Percentiles rank a stretch among this genome's conserved stretches.
These are phyloP conservation scores for Sepiola atlantica DNA, from an alignment of 2,888 invertebrate species.

Conservation along the genomic window DNA sequence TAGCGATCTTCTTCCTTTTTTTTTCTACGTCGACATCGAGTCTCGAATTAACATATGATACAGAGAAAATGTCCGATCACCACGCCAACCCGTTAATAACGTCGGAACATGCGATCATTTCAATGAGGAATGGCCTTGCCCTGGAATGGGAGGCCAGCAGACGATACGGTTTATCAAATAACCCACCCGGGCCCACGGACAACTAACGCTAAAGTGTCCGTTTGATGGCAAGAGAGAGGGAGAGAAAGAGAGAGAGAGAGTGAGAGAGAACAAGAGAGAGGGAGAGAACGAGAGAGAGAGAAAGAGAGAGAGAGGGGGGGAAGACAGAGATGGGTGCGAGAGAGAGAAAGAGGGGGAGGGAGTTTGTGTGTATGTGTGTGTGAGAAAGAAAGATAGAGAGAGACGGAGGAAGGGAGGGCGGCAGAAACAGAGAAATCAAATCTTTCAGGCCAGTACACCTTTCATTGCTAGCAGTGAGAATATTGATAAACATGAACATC, in stretches of 20 bases:
- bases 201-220: neutral
- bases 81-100: conserved; percentile 16
- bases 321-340: no score
- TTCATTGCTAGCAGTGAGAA: neutral
- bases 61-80: neutral
- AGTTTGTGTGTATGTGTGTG: no score
- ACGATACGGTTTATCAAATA: conserved; percentile 7
- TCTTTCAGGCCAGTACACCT: conserved; percentile 8
- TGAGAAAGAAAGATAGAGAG: no score
- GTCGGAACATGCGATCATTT: conserved; percentile 16
- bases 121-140: conserved; percentile 22
- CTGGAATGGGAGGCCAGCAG: neutral
- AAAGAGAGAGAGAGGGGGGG: no score
- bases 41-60: conserved; percentile 20
- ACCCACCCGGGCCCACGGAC: neutral
- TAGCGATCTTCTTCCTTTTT: neutral
- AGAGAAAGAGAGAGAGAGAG: no score
- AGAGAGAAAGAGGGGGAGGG: no score
- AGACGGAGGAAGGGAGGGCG: no score
- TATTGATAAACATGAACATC: conserved; percentile 9
- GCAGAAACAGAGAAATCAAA: neutral
- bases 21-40: conserved; percentile 1
- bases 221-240: neutral
- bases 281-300: no score
- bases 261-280: no score